Evolutionary conservation across 2,113 vertebrate genomes (phyloP), one percentile per base, ranked within the genome.

Genomic region (Pyrgilauda ruficollis): DNA sequence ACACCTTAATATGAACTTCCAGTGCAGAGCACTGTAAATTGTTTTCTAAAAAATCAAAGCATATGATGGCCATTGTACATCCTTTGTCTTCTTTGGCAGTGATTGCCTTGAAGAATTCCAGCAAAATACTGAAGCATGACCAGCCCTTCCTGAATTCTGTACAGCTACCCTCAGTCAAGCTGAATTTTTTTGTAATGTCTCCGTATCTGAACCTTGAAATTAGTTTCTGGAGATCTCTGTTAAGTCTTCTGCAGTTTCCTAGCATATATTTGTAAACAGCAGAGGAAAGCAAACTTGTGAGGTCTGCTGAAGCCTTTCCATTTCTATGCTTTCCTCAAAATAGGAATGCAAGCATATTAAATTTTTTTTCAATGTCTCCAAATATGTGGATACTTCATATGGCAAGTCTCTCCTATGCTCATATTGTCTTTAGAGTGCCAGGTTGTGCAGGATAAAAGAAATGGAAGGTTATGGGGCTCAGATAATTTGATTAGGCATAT

Each of bases 1-100:
- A 94, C 31, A 28, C 72, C 68, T 96, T 94, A 94, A 93, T 94
- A 97, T 88, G 97, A 96, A 97, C 92, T 96, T 97, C 87, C 82
- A 96, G 74, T 55, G 79, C 63, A 81, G 94, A 95, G 80, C 84
- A 84, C 44, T 87, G 49, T 73, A 94, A 96, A 95, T 56, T 89
- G 39, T 83, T 94, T 96, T 87, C 83, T 87, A 52, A 94, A 96
- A 97, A 97, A 96, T 96, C 93, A 97, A 96, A 96, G 67, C 69
- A 94, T 87, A 89, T 72, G 87, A 91, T 87, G 89, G 49, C 80
- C 79, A 97, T 68, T 86, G 74, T 78, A 86, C 68, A 91, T 91
- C 84, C 62, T 95, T 81, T 90, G 94, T 94, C 96, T 90, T 84
- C 90, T 94, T 93, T 95, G 89, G 94, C 95, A 94, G 75, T 50